Evolutionary conservation across 2,113 vertebrate genomes (phyloP).

Genomic region (Deroptyus accipitrinus): DNA sequence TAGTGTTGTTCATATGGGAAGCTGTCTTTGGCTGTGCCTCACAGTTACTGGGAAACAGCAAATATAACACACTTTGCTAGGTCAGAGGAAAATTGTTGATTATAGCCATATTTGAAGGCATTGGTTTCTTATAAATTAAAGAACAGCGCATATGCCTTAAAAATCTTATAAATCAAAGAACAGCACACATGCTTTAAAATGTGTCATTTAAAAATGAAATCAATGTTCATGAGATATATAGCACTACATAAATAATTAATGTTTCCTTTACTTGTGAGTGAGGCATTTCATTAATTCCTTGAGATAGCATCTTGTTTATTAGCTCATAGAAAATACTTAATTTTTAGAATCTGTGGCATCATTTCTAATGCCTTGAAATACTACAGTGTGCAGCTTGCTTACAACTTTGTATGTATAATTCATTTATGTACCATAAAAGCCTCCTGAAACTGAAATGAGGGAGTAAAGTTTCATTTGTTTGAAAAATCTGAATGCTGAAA

Average conservation of each 20-base stretch:
- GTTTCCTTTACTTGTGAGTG: not conserved
- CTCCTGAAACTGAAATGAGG: not conserved
- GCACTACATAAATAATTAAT: constrained; percentile 8
- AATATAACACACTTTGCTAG: not conserved
- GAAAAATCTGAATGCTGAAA: not conserved
- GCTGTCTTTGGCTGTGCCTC: not conserved
- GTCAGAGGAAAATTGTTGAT: not conserved
- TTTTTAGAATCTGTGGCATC: not conserved
- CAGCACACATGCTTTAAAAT: not conserved
- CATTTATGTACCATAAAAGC: not conserved
- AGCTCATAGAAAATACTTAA: not conserved
- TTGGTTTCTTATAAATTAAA: constrained; percentile 24
- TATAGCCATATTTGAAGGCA: not conserved
- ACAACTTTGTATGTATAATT: not conserved
- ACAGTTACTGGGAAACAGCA: not conserved
- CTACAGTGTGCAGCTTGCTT: not conserved
- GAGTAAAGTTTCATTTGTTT: not conserved
- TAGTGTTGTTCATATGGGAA: not conserved
- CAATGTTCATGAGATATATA: not conserved
- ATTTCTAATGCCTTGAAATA: not conserved
- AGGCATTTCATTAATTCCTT: not conserved
- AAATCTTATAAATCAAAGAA: constrained; percentile 25
- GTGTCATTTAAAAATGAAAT: constrained; percentile 24
- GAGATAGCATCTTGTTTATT: not conserved
- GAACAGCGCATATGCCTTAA: not conserved